Conservation (phyloP, 2,888 invertebrate species). For the Clunio marinus region DNA sequence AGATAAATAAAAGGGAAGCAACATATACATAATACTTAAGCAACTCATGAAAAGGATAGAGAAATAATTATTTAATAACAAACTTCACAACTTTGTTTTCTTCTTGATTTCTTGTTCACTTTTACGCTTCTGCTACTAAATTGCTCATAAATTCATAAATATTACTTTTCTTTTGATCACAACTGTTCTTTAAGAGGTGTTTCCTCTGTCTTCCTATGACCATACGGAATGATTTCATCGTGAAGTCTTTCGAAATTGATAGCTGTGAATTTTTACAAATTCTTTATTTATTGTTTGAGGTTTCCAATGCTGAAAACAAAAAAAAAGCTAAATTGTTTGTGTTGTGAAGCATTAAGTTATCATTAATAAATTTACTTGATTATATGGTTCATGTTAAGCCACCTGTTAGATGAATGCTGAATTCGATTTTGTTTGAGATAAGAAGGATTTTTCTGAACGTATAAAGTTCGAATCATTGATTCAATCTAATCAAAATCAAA, state of each 20-base stretch:
- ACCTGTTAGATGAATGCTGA: slow-evolving; percentile 1
- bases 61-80: slow-evolving; percentile 19
- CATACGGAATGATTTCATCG: not conserved
- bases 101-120: slow-evolving; percentile 20
- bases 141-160: slow-evolving; percentile 32
- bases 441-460: too few relatives aligned
- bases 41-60: slow-evolving; percentile 23
- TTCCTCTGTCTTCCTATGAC: not conserved
- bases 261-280: slow-evolving; percentile 31
- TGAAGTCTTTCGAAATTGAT: slow-evolving; percentile 28
- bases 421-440: too few relatives aligned
- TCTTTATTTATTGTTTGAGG: not conserved
- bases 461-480: not conserved
- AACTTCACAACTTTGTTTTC: not conserved
- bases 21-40: slow-evolving; percentile 20
- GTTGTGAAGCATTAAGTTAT: not conserved
- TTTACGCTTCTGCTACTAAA: not conserved
- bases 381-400: not conserved
- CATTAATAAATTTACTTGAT: not conserved
- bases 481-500: not conserved
- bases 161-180: not conserved
- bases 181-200: slow-evolving; percentile 14
- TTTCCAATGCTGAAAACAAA: not conserved
- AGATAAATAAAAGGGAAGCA: slow-evolving; percentile 37
- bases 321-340: not conserved